These are phyloP conservation scores for Ptychochromis oligacanthus DNA, from an alignment of 2,113 vertebrate species.

Conservation along the genomic window DNA sequence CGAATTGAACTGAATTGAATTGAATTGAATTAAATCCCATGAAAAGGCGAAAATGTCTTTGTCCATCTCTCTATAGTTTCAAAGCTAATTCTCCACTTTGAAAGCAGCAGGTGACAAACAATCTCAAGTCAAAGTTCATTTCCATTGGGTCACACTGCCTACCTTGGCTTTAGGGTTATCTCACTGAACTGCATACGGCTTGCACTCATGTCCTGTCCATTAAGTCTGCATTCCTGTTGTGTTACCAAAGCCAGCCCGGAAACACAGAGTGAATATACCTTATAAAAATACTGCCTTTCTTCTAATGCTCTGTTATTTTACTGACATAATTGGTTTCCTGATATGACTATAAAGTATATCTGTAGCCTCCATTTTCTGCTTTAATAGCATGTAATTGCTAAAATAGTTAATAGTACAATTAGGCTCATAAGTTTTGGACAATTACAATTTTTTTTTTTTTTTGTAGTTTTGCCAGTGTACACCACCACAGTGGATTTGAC, in stretches of 20 bases:
- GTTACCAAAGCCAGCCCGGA: neutral
- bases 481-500: neutral
- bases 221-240: neutral
- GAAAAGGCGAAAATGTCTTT: neutral
- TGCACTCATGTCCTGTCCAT: neutral
- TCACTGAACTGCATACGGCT: neutral
- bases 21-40: no score
- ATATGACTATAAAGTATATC: neutral
- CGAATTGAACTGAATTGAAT: no score
- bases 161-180: neutral
- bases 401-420: neutral
- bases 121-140: neutral
- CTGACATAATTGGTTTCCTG: neutral
- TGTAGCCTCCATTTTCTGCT: neutral
- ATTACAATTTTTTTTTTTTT: neutral
- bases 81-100: neutral
- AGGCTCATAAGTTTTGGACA: neutral
- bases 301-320: neutral
- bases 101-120: constrained; percentile 10
- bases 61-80: neutral
- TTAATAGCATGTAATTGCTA: neutral
- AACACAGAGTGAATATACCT: neutral
- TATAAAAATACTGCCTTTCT: neutral
- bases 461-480: neutral
- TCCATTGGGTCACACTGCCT: neutral